Evolutionary conservation across 2,113 vertebrate species (phyloP).

Genomic region (Pantherophis guttatus): DNA sequence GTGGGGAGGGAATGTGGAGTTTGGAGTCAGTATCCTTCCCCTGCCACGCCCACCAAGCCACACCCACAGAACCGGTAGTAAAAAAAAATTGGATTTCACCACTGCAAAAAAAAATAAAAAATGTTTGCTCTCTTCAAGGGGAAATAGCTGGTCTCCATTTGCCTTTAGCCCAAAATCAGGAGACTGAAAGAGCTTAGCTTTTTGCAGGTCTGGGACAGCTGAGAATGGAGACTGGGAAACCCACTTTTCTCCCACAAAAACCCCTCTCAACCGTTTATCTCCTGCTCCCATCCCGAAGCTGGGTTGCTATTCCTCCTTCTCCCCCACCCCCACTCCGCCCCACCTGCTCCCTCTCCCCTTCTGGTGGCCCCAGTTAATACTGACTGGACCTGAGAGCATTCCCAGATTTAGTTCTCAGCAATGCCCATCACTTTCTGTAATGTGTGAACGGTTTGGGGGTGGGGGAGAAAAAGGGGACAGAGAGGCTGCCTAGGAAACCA

Average conservation of each 20-base stretch:
- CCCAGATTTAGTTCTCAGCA: too few relatives aligned
- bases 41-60: too few relatives aligned
- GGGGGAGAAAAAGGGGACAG: accelerated
- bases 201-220: background rate
- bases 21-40: too few relatives aligned
- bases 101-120: too few relatives aligned
- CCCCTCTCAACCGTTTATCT: background rate
- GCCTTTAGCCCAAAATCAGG: background rate
- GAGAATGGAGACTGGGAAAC: background rate
- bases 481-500: too few relatives aligned
- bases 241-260: background rate
- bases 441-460: too few relatives aligned
- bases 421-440: too few relatives aligned
- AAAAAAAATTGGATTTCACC: too few relatives aligned
- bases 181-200: background rate
- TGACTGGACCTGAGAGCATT: background rate
- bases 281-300: too few relatives aligned
- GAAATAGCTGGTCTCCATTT: background rate
- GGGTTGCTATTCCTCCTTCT: background rate
- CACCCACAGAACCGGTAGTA: too few relatives aligned
- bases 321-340: too few relatives aligned
- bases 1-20: too few relatives aligned
- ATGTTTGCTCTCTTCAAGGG: background rate
- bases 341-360: background rate
- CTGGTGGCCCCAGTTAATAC: background rate